phyloP scores from a whole-genome alignment of 2,888 invertebrate species.

The Torymus texanus region DNA sequence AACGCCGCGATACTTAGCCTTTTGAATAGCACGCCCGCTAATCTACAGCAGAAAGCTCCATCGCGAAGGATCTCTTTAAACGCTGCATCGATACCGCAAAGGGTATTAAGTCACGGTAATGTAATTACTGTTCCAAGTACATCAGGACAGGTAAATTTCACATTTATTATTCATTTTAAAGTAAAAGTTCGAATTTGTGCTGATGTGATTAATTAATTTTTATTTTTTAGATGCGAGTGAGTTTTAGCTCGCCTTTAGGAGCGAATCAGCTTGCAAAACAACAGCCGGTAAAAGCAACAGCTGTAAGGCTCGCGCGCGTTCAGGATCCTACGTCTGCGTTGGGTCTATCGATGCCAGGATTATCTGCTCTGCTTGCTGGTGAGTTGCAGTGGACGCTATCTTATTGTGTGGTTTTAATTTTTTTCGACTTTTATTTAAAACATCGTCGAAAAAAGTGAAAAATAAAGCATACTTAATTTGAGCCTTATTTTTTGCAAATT shows the following conservation, averaged over 20 bases:
- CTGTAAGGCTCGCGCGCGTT: slow-evolving; percentile 75
- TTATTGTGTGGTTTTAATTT: no score
- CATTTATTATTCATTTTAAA: background rate
- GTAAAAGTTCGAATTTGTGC: background rate
- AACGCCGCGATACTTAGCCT: slow-evolving; percentile 87
- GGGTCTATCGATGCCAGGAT: slow-evolving; percentile 78
- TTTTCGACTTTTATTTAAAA: no score
- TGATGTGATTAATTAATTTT: slow-evolving; percentile 20
- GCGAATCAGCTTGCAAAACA: slow-evolving; percentile 71
- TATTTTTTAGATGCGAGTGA: slow-evolving; percentile 68
- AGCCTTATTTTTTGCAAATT: no score
- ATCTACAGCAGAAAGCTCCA: slow-evolving; percentile 72
- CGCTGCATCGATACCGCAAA: slow-evolving; percentile 69
- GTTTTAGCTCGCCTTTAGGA: slow-evolving; percentile 71
- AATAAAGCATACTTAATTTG: background rate
- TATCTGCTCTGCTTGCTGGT: slow-evolving; percentile 79
- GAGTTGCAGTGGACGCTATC: slow-evolving; percentile 39
- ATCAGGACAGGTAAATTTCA: slow-evolving; percentile 66
- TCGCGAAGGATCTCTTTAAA: slow-evolving; percentile 71
- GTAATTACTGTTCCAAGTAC: slow-evolving; percentile 73
- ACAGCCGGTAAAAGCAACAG: slow-evolving; percentile 75
- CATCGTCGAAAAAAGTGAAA: background rate
- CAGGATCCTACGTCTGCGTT: slow-evolving; percentile 75
- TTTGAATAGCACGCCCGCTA: slow-evolving; percentile 86
- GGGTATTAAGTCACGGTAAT: slow-evolving; percentile 72